Evolutionary conservation across 2,888 invertebrate species (phyloP), one percentile per base, ranked within the genome.

Genomic region (Mythimna albipuncta): DNA sequence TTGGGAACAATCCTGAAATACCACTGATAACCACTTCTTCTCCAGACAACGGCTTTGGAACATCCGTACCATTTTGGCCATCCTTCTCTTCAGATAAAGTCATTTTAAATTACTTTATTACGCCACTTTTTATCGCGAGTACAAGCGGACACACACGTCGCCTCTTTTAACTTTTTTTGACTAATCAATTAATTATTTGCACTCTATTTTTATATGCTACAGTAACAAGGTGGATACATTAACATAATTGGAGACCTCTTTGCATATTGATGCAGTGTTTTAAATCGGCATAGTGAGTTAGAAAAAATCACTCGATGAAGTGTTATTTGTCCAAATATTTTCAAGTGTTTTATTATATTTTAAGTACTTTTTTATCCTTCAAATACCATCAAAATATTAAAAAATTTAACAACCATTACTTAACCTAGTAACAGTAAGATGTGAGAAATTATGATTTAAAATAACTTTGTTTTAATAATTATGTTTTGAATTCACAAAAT

Each of bases 1-100:
- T 97, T 0, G 98, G 98, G 88, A 97, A 97, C 69, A 97, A 89
- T 26, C 97, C 97, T 6, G 97, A 93, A 35, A 97, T 93, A 7
- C 97, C 97, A 72, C 97, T 93, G 76, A 97, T 97, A 19, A 97
- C 97, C 21, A 97, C 92, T 85, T 97, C 97, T 72, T 96, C 96
- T 9, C 96, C 97, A 35, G 79, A 76, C 64, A 83, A 61, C 65
- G 75, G 32, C 47, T 54, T 72, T 67, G 63, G 1, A 62, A 21
- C 32, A 64, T 61, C 16, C 64, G 66, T 26, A 7, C 13, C 32
- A 21, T 64, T 32, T 16, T 10, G 16, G 0, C 41, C 21, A 19
- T 6, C 54, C 50, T 50, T 58, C 0, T 69, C 35, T 67, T 59
- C 61, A n/a, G 32, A 54, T 26, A 58, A 19, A 72, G 57, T 47